These are phyloP conservation scores for Agapornis canus DNA, from an alignment of 2,797 vertebrate species.

Conservation along the genomic window DNA sequence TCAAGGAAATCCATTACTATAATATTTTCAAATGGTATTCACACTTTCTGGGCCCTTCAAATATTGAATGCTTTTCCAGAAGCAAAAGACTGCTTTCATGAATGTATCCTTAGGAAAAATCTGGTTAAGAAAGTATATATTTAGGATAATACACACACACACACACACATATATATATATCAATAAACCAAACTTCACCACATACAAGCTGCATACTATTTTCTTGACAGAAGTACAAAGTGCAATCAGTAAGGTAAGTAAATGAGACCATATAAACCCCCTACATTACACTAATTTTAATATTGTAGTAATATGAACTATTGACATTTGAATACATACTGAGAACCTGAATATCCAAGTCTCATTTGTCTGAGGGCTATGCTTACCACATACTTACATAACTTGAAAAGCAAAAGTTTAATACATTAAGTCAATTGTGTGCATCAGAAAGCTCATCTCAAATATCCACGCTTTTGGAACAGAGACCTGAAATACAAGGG, in stretches of 20 bases:
- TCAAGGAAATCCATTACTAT: background rate
- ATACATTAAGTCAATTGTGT: background rate
- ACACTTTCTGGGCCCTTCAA: background rate
- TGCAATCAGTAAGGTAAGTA: background rate
- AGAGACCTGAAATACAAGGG: background rate
- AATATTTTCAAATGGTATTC: background rate
- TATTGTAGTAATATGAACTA: background rate
- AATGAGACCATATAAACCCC: background rate
- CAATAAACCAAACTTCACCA: background rate
- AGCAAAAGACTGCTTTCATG: background rate
- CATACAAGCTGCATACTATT: background rate
- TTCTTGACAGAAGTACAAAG: background rate
- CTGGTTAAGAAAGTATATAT: background rate
- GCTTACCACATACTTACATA: background rate
- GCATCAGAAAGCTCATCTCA: background rate
- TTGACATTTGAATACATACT: background rate
- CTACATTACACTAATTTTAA: background rate
- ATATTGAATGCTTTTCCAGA: background rate
- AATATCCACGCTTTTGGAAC: background rate
- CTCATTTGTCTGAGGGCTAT: background rate
- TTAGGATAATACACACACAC: background rate
- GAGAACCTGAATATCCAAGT: background rate
- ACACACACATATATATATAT: background rate
- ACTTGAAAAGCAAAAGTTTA: conserved; percentile 3
- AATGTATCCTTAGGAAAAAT: background rate